Percentiles rank a stretch among this genome's conserved stretches.
These are phyloP conservation scores for Phasia obesa DNA, from an alignment of 2,888 invertebrate species.

Conservation along the genomic window DNA sequence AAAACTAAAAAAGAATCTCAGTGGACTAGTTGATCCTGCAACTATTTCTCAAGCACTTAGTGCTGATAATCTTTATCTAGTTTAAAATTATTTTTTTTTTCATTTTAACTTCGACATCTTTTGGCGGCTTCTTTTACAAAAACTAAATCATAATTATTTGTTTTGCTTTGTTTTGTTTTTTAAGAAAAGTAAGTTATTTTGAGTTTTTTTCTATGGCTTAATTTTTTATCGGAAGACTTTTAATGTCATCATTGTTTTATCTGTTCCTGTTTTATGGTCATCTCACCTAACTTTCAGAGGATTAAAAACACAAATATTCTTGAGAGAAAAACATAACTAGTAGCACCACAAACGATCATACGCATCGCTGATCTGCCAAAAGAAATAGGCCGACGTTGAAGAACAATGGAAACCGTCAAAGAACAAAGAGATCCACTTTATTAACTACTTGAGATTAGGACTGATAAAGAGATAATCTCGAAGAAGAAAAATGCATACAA, in stretches of 20 bases:
- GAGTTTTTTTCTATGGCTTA: conserved; percentile 50
- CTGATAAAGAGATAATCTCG: conserved; percentile 81
- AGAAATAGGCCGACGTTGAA: conserved; percentile 51
- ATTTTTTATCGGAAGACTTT: conserved; percentile 66
- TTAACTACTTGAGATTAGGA: conserved; percentile 82
- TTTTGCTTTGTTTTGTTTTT: no score
- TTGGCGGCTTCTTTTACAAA: conserved; percentile 28
- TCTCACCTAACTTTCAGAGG: conserved; percentile 61
- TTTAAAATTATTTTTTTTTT: neutral
- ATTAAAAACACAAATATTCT: conserved; percentile 63
- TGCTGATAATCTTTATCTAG: conserved; percentile 1
- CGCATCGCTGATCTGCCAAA: conserved; percentile 76
- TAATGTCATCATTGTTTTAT: conserved; percentile 70
- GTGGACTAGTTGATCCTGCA: neutral
- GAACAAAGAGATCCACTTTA: conserved; percentile 81
- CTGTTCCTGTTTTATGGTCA: conserved; percentile 66
- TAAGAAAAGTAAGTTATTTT: conserved; percentile 25
- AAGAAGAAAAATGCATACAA: conserved; percentile 30
- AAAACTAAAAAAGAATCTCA: neutral
- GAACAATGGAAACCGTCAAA: conserved; percentile 78
- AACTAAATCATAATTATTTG: conserved; percentile 16
- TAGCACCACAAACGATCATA: conserved; percentile 75
- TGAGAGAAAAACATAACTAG: conserved; percentile 29
- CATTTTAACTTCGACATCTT: conserved; percentile 22
- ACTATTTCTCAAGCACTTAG: neutral